These are phyloP conservation scores for Penaeus chinensis DNA, from an alignment of 1,140 invertebrate species.

Conservation along the genomic window DNA sequence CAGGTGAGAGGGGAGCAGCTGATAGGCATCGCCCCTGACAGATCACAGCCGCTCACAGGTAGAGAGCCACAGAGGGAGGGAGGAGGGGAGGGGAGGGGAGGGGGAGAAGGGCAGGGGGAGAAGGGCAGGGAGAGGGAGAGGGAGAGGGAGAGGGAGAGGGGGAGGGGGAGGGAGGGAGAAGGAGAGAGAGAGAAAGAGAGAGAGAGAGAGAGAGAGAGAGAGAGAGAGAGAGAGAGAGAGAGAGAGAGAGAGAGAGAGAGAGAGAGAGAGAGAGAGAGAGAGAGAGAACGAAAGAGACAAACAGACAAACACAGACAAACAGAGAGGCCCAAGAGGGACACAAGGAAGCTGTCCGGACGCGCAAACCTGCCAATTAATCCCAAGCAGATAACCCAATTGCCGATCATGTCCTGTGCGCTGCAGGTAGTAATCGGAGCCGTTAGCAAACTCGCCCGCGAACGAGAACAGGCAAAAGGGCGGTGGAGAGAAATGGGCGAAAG, in stretches of 20 bases:
- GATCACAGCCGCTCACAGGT: background rate
- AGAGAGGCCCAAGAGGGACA: no score
- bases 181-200: no score
- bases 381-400: no score
- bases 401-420: no score
- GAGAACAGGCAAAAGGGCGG: no score
- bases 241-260: background rate
- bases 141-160: background rate
- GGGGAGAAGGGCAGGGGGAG: background rate
- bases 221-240: background rate
- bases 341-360: no score
- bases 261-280: background rate
- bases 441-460: no score
- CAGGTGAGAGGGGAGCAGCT: background rate
- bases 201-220: background rate
- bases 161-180: background rate
- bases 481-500: no score
- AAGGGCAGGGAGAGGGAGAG: background rate
- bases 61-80: background rate
- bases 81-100: background rate
- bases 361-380: no score
- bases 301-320: no score
- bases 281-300: background rate
- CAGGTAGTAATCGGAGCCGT: no score
- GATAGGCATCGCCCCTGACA: background rate